Percentiles rank a stretch among this genome's conserved stretches.
These are phyloP conservation scores for Poecilia velifera DNA, from an alignment of 2,797 vertebrate species.

Conservation along the genomic window DNA sequence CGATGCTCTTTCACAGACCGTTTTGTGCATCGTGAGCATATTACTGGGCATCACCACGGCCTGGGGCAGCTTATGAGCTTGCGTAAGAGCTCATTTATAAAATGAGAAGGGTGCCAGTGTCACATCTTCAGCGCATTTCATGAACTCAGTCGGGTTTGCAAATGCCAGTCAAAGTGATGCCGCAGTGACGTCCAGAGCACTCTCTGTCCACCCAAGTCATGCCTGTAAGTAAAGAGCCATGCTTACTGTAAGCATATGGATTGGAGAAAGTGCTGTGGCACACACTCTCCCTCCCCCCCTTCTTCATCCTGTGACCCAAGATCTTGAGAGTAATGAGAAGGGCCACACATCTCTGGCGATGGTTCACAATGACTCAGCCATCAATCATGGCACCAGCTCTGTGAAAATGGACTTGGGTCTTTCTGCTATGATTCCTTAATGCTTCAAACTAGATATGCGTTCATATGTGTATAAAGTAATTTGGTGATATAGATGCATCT, in stretches of 20 bases:
- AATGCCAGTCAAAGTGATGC: constrained; percentile 62
- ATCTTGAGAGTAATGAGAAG: constrained; percentile 38
- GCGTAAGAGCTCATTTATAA: constrained; percentile 74
- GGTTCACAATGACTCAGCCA: constrained; percentile 54
- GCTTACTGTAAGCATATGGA: constrained; percentile 32
- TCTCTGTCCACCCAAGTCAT: constrained; percentile 49
- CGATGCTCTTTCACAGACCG: constrained; percentile 17
- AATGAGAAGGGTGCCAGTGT: constrained; percentile 56
- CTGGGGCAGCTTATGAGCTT: constrained; percentile 49
- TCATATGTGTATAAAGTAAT: not conserved
- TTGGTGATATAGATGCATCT: not conserved
- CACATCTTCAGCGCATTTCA: constrained; percentile 74
- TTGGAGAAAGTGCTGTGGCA: constrained; percentile 1
- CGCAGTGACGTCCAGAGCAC: constrained; percentile 24
- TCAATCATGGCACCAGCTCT: constrained; percentile 43
- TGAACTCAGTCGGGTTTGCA: constrained; percentile 53
- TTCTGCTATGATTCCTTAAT: not conserved
- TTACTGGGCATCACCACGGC: constrained; percentile 22
- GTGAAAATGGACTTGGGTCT: constrained; percentile 13
- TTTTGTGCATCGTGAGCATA: constrained; percentile 64
- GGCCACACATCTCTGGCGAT: constrained; percentile 38
- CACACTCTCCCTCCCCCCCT: not conserved
- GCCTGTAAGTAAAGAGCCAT: constrained; percentile 44
- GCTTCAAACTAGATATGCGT: not conserved
- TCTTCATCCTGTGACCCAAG: constrained; percentile 19